Evolutionary conservation across 2,888 invertebrate genomes (phyloP), one percentile per base, ranked within the genome.

Genomic region (Chouioia cunea): DNA sequence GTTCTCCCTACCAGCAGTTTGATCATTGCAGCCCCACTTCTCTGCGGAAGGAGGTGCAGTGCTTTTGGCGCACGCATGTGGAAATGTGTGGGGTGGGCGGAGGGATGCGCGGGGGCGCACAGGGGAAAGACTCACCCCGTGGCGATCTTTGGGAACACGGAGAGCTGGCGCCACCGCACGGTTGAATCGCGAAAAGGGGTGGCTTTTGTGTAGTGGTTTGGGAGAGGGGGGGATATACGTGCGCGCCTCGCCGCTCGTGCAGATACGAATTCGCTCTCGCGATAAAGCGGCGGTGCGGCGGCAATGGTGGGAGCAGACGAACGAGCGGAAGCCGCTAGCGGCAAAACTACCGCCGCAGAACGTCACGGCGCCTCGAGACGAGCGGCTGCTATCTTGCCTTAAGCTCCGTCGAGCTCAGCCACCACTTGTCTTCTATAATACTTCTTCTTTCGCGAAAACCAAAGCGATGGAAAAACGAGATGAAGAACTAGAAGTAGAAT

Each of bases 311-410:
- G 54, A 47, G 59, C 59, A 22, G 36, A 44, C 50, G 50, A 16
- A 50, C 50, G 50, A 50, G 50, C 36, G 22, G 23, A 53, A 22
- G 63, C 53, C 53, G 64, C 62, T 63, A 60, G 60, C 65, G 65
- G 53, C n/a, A 64, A 46, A 65, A 47, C 65, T 60, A 57, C 53
- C 71, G 67, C 69, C 76, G 77, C 79, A 83, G 82, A 83, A 80
- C 82, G 79, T 81, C 82, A 76, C 77, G 79, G 81, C 78, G 78
- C 76, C 77, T 80, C 81, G 82, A 74, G 76, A 79, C 76, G 83
- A 80, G 80, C 81, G 79, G 82, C 76, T 76, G 77, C 65, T 14
- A 14, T 27, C 22, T 20, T 15, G 18, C 27, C 36, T 65, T 65
- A 43, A 22, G 56, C 20, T 48, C 4, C 16, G n/a, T 67, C 53